Percentiles rank a stretch among this genome's conserved stretches.
phyloP scores from a whole-genome alignment of 2,888 invertebrate genomes.

The Eupithecia centaureata region DNA sequence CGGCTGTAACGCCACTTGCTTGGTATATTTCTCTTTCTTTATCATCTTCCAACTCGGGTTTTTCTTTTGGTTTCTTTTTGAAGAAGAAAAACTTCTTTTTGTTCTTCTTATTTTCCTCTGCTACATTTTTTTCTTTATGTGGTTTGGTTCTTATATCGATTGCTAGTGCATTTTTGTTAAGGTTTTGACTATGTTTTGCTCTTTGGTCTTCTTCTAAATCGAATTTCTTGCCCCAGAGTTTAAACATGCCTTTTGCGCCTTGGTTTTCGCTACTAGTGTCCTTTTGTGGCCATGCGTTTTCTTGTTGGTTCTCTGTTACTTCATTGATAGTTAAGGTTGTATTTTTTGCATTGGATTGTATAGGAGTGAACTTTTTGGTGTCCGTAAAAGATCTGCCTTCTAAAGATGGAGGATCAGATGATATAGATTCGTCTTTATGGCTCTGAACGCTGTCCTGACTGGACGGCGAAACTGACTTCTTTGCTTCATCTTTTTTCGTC shows the following conservation, averaged over 20 bases:
- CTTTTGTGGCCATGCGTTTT: conserved; percentile 45
- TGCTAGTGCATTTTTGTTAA: conserved; percentile 34
- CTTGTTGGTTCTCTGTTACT: conserved; percentile 45
- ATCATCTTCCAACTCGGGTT: conserved; percentile 15
- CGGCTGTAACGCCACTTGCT: conserved; percentile 64
- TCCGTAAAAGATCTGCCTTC: conserved; percentile 63
- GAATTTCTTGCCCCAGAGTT: conserved; percentile 70
- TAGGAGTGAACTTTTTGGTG: conserved; percentile 55
- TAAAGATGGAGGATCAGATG: conserved; percentile 70
- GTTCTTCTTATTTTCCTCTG: conserved; percentile 50
- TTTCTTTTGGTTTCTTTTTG: conserved; percentile 55
- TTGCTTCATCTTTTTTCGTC: conserved; percentile 58
- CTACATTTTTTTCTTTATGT: conserved; percentile 32
- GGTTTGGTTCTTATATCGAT: conserved; percentile 36
- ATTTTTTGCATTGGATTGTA: conserved; percentile 33
- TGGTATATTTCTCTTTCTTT: conserved; percentile 52
- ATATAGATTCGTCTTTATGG: conserved; percentile 65
- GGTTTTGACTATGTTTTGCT: conserved; percentile 36
- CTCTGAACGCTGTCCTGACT: conserved; percentile 50
- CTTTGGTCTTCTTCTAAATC: conserved; percentile 61
- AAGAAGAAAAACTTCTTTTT: conserved; percentile 68
- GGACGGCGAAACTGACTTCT: conserved; percentile 47
- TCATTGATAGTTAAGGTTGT: conserved; percentile 39
- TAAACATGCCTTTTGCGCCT: conserved; percentile 70
- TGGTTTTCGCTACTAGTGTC: conserved; percentile 56